Conservation (phyloP, 2,113 vertebrate genomes). For the Pandion haliaetus region DNA sequence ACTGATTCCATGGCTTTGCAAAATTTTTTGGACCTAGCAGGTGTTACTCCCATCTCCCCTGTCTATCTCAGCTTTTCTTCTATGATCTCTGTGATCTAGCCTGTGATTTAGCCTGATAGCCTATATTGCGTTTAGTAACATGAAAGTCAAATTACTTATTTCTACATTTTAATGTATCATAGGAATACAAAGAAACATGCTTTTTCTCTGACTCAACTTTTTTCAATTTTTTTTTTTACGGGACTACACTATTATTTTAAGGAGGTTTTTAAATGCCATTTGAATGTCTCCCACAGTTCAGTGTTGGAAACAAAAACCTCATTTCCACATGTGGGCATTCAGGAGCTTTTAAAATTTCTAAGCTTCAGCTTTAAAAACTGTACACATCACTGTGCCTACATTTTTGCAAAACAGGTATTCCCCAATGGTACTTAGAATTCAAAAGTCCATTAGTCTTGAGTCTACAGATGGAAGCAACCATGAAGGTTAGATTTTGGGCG, state of each 20-base stretch:
- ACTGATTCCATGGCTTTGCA: neutral
- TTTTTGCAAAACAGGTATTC: neutral
- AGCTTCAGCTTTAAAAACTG: neutral
- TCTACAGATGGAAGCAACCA: neutral
- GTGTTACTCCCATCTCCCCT: neutral
- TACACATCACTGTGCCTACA: neutral
- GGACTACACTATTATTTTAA: neutral
- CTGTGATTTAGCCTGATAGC: neutral
- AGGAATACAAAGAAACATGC: neutral
- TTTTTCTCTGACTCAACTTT: neutral
- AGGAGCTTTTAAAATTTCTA: neutral
- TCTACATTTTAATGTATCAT: neutral
- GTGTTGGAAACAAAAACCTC: neutral
- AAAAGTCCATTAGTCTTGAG: neutral
- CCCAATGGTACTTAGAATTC: neutral
- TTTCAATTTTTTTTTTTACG: neutral
- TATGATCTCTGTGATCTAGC: neutral
- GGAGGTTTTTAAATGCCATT: neutral
- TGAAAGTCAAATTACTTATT: neutral
- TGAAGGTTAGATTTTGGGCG: neutral
- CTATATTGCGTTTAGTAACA: neutral
- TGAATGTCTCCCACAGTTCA: neutral
- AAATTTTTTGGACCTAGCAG: neutral
- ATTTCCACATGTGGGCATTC: neutral
- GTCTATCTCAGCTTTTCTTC: neutral